Conservation (phyloP, 2,797 vertebrate species). For the Pelobates cultripes region DNA sequence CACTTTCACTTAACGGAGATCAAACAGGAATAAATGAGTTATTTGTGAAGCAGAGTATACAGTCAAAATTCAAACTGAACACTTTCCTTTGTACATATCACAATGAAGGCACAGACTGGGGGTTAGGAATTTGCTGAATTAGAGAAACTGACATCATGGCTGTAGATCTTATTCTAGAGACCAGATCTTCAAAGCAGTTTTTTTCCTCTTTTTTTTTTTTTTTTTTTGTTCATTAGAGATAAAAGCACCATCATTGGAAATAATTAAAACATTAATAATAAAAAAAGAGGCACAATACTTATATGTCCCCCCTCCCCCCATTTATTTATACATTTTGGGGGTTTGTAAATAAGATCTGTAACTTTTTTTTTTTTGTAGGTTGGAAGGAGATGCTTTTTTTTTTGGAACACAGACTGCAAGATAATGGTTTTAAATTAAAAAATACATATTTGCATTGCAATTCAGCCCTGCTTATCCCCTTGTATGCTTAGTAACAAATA, state of each 20-base stretch:
- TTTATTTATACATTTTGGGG: too few relatives aligned
- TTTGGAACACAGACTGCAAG: neutral
- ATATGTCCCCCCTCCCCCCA: too few relatives aligned
- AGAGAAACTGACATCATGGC: neutral
- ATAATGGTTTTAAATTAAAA: constrained; percentile 33
- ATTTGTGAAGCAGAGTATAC: constrained; percentile 5
- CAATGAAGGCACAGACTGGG: constrained; percentile 2
- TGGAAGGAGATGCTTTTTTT: too few relatives aligned
- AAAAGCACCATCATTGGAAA: neutral
- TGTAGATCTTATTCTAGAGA: neutral
- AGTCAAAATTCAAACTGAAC: neutral
- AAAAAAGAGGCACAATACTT: too few relatives aligned
- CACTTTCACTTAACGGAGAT: constrained; percentile 1
- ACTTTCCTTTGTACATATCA: neutral
- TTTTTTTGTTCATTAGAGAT: neutral
- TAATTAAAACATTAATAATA: too few relatives aligned
- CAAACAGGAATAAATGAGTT: constrained; percentile 4
- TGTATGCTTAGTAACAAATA: constrained; percentile 69
- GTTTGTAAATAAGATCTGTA: neutral
- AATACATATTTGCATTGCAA: constrained; percentile 37
- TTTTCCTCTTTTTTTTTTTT: neutral
- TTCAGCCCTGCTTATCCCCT: constrained; percentile 10
- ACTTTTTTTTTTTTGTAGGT: constrained; percentile 3
- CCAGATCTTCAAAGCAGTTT: neutral
- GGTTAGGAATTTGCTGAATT: neutral